Percentiles rank a stretch among this genome's conserved stretches.
Evolutionary conservation across 1,140 invertebrate genomes (phyloP).

Genomic region (Bombus difficillimus): DNA sequence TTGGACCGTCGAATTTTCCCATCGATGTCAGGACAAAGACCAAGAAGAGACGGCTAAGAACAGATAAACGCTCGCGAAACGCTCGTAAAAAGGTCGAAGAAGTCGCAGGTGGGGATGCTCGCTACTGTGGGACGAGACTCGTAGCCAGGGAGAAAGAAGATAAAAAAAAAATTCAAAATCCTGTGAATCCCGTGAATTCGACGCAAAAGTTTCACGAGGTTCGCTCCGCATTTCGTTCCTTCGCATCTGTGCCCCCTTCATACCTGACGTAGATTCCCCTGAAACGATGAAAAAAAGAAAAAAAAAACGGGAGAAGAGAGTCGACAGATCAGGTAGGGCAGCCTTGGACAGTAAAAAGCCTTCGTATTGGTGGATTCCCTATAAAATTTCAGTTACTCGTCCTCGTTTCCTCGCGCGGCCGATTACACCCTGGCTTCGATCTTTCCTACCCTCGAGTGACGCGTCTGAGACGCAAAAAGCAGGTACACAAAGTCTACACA

Average conservation of each 20-base stretch:
- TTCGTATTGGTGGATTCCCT: constrained; percentile 64
- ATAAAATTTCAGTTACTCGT: constrained; percentile 71
- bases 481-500: constrained; percentile 47
- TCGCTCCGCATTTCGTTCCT: constrained; percentile 57
- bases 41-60: constrained; percentile 53
- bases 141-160: constrained; percentile 28
- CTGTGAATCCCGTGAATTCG: constrained; percentile 60
- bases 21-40: constrained; percentile 66
- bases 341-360: constrained; percentile 29
- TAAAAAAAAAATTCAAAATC: constrained; percentile 68
- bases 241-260: constrained; percentile 63
- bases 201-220: constrained; percentile 39
- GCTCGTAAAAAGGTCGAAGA: constrained; percentile 60
- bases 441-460: constrained; percentile 21
- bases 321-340: constrained; percentile 68
- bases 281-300: constrained; percentile 68
- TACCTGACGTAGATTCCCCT: constrained; percentile 76
- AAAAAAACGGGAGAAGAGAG: constrained; percentile 53
- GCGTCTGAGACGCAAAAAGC: constrained; percentile 34
- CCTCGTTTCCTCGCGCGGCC: constrained; percentile 24
- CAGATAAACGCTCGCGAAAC: constrained; percentile 62
- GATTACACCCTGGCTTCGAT: constrained; percentile 45
- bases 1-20: constrained; percentile 65
- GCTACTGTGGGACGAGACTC: constrained; percentile 27
- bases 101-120: constrained; percentile 67